A percentile compares a stretch with the other conserved stretches of the same genome.
Conservation (phyloP, 1,140 invertebrate species). For the Nomia melanderi region DNA sequence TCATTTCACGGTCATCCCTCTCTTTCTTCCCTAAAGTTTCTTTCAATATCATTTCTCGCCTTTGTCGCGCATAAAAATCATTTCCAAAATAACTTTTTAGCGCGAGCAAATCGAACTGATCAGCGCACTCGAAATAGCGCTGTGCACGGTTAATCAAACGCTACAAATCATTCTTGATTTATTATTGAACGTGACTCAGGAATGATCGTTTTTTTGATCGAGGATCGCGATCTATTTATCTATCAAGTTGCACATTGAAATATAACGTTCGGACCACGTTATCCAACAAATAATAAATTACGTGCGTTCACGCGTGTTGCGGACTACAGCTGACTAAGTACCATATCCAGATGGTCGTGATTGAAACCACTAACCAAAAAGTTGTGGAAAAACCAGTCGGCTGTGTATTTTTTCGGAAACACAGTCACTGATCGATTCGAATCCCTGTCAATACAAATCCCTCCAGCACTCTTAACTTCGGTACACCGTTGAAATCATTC, state of each 20-base stretch:
- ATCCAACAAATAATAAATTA: background rate
- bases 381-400: background rate
- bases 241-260: background rate
- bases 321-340: conserved; percentile 55
- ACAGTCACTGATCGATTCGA: conserved; percentile 33
- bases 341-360: conserved; percentile 45
- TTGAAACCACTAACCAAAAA: conserved; percentile 56
- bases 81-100: conserved; percentile 17
- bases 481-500: conserved; percentile 65
- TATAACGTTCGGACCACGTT: background rate
- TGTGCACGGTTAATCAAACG: conserved; percentile 3
- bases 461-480: conserved; percentile 64
- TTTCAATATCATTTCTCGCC: background rate
- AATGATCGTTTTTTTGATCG: conserved; percentile 10
- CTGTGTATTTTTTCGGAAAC: background rate
- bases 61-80: conserved; percentile 11
- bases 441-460: conserved; percentile 32
- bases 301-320: conserved; percentile 42
- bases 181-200: background rate
- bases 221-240: background rate
- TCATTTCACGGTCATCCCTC: conserved; percentile 46
- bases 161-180: background rate
- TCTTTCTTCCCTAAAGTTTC: conserved; percentile 5
- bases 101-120: conserved; percentile 22
- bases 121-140: conserved; percentile 33